A percentile compares a stretch with the other conserved stretches of the same genome.
Evolutionary conservation across 2,888 invertebrate genomes (phyloP).

Genomic region (Sycophila texana): DNA sequence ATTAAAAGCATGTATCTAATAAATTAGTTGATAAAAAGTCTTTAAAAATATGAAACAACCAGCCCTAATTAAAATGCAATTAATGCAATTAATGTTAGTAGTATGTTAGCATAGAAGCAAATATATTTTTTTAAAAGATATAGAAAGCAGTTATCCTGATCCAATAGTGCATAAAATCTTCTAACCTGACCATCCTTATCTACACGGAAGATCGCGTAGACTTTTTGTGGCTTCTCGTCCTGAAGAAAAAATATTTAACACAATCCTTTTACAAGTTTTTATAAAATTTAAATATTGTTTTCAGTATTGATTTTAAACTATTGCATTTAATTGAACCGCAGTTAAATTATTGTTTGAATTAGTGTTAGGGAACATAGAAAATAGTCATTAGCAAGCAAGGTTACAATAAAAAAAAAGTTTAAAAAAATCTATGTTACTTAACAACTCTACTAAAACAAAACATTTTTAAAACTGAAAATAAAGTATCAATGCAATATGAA

Average conservation of each 20-base stretch:
- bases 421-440: constrained; percentile 27
- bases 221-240: constrained; percentile 76
- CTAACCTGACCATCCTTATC: constrained; percentile 76
- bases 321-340: constrained; percentile 9
- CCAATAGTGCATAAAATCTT: constrained; percentile 65
- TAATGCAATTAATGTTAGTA: too few relatives aligned
- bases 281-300: constrained; percentile 42
- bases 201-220: constrained; percentile 76
- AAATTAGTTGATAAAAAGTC: neutral
- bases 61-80: neutral
- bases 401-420: constrained; percentile 36
- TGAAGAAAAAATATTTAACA: constrained; percentile 72
- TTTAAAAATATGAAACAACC: neutral
- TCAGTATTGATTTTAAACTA: constrained; percentile 20
- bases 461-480: constrained; percentile 38
- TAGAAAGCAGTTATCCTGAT: constrained; percentile 47
- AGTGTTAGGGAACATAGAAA: constrained; percentile 10
- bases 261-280: constrained; percentile 56
- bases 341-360: constrained; percentile 15
- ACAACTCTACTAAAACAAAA: constrained; percentile 32
- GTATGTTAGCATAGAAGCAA: too few relatives aligned
- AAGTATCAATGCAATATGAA: constrained; percentile 26
- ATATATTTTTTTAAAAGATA: constrained; percentile 19
- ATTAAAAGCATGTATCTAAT: neutral
- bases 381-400: constrained; percentile 22